Evolutionary conservation across 2,797 vertebrate genomes (phyloP), one percentile per base, ranked within the genome.

Genomic region (Chiroxiphia lanceolata): DNA sequence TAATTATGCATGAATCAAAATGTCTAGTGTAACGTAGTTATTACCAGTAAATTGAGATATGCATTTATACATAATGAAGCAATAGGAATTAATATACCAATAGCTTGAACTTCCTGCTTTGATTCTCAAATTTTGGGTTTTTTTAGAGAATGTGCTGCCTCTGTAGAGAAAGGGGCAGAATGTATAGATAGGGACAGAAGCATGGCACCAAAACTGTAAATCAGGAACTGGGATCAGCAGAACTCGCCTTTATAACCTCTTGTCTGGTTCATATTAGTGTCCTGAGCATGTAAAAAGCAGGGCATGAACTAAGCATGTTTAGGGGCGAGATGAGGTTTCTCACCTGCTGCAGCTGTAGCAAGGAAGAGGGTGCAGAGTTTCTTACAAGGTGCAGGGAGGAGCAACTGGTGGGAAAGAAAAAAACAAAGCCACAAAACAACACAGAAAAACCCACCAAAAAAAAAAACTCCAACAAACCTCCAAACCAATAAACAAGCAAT

Each of bases 281-380:
- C 95, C 90, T 94, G 94, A 91, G 96, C 97, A 97, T 97, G 97
- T 96, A 69, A 94, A 95, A 94, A 97, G 91, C 94, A 94, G 94
- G 96, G 95, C 87, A 92, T 64, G 94, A 92, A 96, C 95, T 94
- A 92, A 97, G 96, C 97, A 97, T 98, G 97, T 97, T 89, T 79
- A 90, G 87, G 92, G 96, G 96, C 86, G 72, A 97, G 94, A 97
- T 67, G 95, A 92, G 95, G 90, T 97, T 96, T 97, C 96, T 96
- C 96, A 96, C 93, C 95, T 97, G 95, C 95, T 97, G 93, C 95
- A 93, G 89, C 95, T 97, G 90, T 97, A 98, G 94, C 97, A 97
- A 98, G 96, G 89, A 96, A 93, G 97, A 97, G 87, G 97, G 97
- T 98, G 97, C 97, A 98, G 97, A 98, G 97, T 98, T 98, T 97